A percentile compares a stretch with the other conserved stretches of the same genome.
These are phyloP conservation scores for Sphaeridia pumilis DNA, from an alignment of 2,888 invertebrate species.

Conservation along the genomic window DNA sequence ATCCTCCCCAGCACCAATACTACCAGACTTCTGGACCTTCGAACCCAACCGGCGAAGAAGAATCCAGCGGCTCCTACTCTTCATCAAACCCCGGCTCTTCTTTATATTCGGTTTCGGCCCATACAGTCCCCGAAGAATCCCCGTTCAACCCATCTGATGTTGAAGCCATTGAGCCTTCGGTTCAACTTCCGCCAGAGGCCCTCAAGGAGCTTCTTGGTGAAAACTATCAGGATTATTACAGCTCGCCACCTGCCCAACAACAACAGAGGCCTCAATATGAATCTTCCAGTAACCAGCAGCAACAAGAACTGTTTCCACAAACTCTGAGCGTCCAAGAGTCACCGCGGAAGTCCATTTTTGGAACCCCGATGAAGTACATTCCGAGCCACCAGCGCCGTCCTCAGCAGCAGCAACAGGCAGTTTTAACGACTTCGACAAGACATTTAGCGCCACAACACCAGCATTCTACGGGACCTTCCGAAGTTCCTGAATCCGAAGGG, in stretches of 20 bases:
- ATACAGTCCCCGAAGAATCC: neutral
- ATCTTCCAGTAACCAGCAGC: neutral
- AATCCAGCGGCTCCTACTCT: too few species aligned
- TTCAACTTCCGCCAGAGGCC: neutral
- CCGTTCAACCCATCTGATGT: neutral
- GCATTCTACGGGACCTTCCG: too few species aligned
- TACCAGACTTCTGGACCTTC: neutral
- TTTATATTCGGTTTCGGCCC: neutral
- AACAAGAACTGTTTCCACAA: neutral
- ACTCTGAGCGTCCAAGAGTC: neutral
- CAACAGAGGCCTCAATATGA: neutral
- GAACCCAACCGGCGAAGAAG: neutral
- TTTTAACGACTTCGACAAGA: too few species aligned
- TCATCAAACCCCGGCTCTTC: neutral
- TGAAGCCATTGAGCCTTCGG: neutral
- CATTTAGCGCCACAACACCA: too few species aligned
- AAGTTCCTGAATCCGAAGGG: too few species aligned
- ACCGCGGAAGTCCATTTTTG: neutral
- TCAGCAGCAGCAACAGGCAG: neutral
- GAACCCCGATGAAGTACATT: neutral
- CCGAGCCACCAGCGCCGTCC: neutral
- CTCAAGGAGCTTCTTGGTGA: neutral
- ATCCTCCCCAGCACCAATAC: neutral
- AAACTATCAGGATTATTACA: neutral
- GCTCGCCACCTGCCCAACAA: too few species aligned